Evolutionary conservation across 2,113 vertebrate genomes (phyloP).

Genomic region (Varanus komodoensis): DNA sequence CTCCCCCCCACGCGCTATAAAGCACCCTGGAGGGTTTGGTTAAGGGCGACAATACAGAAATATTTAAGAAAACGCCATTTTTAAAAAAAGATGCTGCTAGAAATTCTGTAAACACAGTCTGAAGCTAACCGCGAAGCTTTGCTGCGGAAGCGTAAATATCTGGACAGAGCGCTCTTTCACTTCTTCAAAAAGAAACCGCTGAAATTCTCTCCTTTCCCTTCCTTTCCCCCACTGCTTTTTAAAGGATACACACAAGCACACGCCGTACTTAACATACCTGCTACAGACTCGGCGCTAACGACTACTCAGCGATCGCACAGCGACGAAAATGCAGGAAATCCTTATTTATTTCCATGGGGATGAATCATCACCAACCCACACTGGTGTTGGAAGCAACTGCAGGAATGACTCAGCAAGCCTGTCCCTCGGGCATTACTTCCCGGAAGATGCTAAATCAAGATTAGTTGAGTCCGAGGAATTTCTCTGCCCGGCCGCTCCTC

Average conservation of each 20-base stretch:
- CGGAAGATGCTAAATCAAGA: not conserved
- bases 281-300: not conserved
- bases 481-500: no score
- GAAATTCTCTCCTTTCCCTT: not conserved
- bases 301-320: not conserved
- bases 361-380: no score
- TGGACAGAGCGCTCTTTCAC: not conserved
- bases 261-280: not conserved
- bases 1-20: not conserved
- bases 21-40: not conserved
- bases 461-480: no score
- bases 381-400: no score
- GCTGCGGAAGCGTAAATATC: not conserved
- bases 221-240: no score
- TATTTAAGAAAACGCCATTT: no score
- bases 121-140: not conserved
- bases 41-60: no score
- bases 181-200: not conserved
- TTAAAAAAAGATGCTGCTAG: not conserved
- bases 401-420: not conserved
- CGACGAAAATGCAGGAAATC: fast-evolving
- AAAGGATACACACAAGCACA: no score
- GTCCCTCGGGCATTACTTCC: not conserved
- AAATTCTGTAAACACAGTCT: not conserved
- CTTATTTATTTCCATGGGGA: not conserved